Conservation (phyloP, 1,140 invertebrate species). For the Hyles vespertilio region DNA sequence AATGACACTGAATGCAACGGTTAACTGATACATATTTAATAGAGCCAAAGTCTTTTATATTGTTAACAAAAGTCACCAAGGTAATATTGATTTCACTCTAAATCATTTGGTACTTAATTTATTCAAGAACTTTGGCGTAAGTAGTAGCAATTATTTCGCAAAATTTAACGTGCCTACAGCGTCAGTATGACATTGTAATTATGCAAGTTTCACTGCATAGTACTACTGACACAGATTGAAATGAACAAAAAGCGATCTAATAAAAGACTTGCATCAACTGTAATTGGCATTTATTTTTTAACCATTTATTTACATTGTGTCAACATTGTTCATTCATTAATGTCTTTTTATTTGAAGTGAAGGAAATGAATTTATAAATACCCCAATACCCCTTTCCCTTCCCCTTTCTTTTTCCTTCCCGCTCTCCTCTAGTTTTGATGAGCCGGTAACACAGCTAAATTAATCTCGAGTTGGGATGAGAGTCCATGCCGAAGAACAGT, state of each 20-base stretch:
- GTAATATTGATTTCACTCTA: constrained; percentile 41
- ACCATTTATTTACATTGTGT: constrained; percentile 1
- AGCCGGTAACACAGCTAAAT: too few species aligned
- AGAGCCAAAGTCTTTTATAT: constrained; percentile 37
- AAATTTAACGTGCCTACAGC: constrained; percentile 24
- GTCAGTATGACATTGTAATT: constrained; percentile 30
- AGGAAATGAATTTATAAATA: too few species aligned
- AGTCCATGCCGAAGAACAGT: too few species aligned
- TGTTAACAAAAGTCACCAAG: constrained; percentile 25
- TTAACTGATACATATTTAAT: constrained; percentile 27
- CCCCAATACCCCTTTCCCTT: too few species aligned
- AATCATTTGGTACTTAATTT: constrained; percentile 27
- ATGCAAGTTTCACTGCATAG: constrained; percentile 20
- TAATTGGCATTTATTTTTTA: background rate
- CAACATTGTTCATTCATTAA: too few species aligned
- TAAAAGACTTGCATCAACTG: constrained; percentile 8
- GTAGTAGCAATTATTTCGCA: constrained; percentile 30
- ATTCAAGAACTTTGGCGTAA: constrained; percentile 28
- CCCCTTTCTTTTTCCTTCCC: too few species aligned
- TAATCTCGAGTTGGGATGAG: too few species aligned
- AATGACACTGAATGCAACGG: constrained; percentile 19
- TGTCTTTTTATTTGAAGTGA: too few species aligned
- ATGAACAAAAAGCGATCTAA: constrained; percentile 18
- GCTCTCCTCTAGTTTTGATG: too few species aligned
- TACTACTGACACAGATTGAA: constrained; percentile 28